Evolutionary conservation across 2,113 vertebrate genomes (phyloP).

Genomic region (Rhabdornis inornatus): DNA sequence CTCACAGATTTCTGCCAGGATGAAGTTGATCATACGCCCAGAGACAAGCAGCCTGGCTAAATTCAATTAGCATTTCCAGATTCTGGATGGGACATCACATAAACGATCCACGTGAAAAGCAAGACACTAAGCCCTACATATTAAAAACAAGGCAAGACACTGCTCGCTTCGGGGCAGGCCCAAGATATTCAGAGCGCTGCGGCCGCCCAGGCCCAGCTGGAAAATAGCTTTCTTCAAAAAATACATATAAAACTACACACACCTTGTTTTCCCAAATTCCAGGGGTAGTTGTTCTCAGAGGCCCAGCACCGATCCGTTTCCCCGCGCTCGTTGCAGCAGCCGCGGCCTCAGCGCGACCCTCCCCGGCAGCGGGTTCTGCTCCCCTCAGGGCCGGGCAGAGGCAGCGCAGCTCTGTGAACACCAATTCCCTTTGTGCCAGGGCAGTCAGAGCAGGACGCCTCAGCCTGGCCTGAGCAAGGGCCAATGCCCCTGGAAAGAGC

Average conservation of each 20-base stretch:
- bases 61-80: neutral
- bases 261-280: neutral
- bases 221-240: neutral
- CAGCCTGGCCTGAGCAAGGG: rapidly evolving
- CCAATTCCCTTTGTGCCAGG: rapidly evolving
- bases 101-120: neutral
- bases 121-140: neutral
- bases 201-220: rapidly evolving
- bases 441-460: rapidly evolving
- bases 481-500: rapidly evolving
- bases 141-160: neutral
- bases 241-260: neutral
- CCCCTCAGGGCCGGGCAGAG: neutral
- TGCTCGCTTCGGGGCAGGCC: rapidly evolving
- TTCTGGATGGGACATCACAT: no score
- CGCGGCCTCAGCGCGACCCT: neutral
- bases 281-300: rapidly evolving
- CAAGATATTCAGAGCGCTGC: rapidly evolving
- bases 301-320: rapidly evolving
- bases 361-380: neutral
- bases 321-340: neutral
- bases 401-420: rapidly evolving
- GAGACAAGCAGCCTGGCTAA: neutral
- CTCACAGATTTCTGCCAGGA: neutral
- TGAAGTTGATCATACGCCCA: rapidly evolving